Conservation (phyloP, 2,888 invertebrate species). For the Lathronympha strigana region DNA sequence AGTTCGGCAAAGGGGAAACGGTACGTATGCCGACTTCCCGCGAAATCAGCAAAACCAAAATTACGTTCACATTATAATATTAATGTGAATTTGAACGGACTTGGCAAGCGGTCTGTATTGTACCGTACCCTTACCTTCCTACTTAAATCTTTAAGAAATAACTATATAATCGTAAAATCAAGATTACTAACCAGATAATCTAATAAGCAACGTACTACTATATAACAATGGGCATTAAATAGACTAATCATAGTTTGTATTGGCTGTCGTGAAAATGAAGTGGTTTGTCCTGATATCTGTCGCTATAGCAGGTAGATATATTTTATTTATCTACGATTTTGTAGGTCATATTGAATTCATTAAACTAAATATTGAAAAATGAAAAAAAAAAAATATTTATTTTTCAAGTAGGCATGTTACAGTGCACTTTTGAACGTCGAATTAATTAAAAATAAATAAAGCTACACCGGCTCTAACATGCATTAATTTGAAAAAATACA, state of each 20-base stretch:
- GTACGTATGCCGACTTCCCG: too few relatives aligned
- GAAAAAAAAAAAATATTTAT: not conserved
- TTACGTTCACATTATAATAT: too few relatives aligned
- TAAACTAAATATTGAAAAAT: not conserved
- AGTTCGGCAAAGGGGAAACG: too few relatives aligned
- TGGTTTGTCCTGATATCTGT: constrained; percentile 53
- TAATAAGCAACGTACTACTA: constrained; percentile 18
- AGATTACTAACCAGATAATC: constrained; percentile 35
- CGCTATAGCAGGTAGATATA: constrained; percentile 57
- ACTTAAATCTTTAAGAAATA: not conserved
- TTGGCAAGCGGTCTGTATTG: not conserved
- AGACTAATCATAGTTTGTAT: constrained; percentile 14
- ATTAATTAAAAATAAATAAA: too few relatives aligned
- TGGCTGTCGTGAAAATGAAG: constrained; percentile 44
- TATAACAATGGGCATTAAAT: constrained; percentile 24
- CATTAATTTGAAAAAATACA: too few relatives aligned
- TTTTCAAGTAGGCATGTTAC: too few relatives aligned
- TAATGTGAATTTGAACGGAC: not conserved
- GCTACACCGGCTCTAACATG: too few relatives aligned
- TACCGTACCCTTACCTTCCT: too few relatives aligned
- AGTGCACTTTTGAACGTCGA: too few relatives aligned
- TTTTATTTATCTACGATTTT: not conserved
- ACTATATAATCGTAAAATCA: constrained; percentile 19
- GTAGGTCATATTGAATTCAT: too few relatives aligned
- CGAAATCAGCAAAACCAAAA: too few relatives aligned